Base-by-base conservation (phyloP, 2,888 invertebrate species). In the Diogma glabrata region DNA sequence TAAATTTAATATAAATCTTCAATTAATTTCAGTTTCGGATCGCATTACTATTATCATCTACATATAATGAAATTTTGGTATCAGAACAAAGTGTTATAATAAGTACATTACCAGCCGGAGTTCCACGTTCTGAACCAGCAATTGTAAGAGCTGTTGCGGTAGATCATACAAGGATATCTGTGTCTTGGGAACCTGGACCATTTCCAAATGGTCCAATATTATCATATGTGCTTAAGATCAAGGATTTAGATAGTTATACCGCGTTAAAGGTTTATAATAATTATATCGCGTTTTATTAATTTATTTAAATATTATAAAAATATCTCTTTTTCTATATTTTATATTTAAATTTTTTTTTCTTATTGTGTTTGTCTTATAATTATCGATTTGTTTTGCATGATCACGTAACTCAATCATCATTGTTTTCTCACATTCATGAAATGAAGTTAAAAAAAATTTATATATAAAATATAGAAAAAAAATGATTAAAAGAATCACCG, bases 121-220 rank as follows among this genome's bases (percentile, higher is more conserved):
- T 78, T 48, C 89, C 90, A 12, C 75, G 81, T 57, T 92, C 87
- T 0, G 77, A 84, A 20, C 87, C 91, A 6, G 72, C 77, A 54
- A 79, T 87, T 56, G 78, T 87, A 57, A 77, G 83, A 57, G 82
- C 86, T 17, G 79, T 85, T 52, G 80, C 90, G 4, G 79, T 90
- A 51, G 90, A 92, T 68, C 78, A 86, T 49, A 81, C 82, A 59
- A 80, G 90, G 59, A 82, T 93, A 55, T 87, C 88, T 56, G 79
- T 94, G 54, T 86, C 85, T 60, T 94, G 93, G 93, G 82, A 82
- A 66, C 84, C 88, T 14, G 92, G 93, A 14, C 78, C 79, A 50
- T 90, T 87, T 64, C 84, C 86, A 49, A 91, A 91, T 68, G 93
- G 90, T 57, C 90, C 89, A 36, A 76, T 94, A 60, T 79, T 88